Base-by-base conservation (phyloP, 2,113 vertebrate genomes). In the Jaculus jaculus region DNA sequence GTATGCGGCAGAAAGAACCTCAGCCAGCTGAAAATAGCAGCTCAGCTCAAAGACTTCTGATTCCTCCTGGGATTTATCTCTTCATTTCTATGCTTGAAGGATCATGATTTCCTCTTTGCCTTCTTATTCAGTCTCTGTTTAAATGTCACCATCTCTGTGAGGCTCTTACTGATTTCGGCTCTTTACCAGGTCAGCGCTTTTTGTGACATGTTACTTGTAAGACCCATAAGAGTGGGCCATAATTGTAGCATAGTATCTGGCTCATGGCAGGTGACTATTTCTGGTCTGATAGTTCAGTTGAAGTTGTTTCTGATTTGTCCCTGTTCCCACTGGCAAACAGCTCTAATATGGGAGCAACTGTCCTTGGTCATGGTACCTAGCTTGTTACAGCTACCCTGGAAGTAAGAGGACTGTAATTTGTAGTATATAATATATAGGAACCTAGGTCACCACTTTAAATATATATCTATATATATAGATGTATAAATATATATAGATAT, bases 211-310 rank as follows among this genome's bases (percentile, higher is more conserved):
- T 73, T 23, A 51, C 13, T 28, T 74, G 2, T 80, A 68, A 69
- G 69, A 85, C 37, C 7, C 30, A 26, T 0, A 24, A 28, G n/a
- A 71, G 1, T 0, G 32, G 10, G 17, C 0, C 1, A 65, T 28
- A 28, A 30, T 69, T n/a, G 77, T 61, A 68, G 7, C 8, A n/a
- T 8, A 15, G 20, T 37, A 18, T 24, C 4, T 2, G 28, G 16
- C 20, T 88, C 5, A 4, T 15, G 7, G 32, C 30, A 24, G 0
- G 15, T 65, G 37, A 47, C 32, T 10, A 17, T n/a, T 89, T 37
- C 42, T 24, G 23, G 10, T 39, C 74, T 66, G 18, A 91, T 21
- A 9, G 1, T 61, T 85, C 66, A 18, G 12, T 66, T 87, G 51
- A 61, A 34, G 37, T 85, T 80, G 24, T 88, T 87, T 13, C 21